phyloP scores from a whole-genome alignment of 2,113 vertebrate genomes.

The human (Homo sapiens) region DNA sequence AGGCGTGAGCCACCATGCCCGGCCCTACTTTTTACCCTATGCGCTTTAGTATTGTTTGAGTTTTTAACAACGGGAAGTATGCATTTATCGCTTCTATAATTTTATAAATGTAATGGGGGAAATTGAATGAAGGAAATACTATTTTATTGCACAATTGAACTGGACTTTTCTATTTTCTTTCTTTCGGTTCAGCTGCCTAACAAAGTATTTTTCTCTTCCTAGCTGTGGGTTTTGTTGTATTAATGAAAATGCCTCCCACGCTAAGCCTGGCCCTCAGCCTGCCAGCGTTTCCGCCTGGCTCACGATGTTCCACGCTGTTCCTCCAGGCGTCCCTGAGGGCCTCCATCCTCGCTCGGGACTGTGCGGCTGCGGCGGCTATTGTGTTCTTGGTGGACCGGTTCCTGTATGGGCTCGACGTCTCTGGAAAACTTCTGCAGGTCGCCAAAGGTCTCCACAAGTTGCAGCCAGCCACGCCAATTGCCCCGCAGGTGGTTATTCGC shows the following conservation, averaged over 20 bases:
- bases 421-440: constrained; percentile 87
- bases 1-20: too few species aligned
- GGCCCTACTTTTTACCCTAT: neutral
- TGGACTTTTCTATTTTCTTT: neutral
- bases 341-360: constrained; percentile 86
- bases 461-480: constrained; percentile 85
- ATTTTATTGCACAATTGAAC: neutral
- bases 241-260: neutral
- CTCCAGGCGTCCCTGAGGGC: constrained; percentile 87
- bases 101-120: neutral
- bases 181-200: neutral
- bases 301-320: neutral
- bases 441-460: constrained; percentile 88
- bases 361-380: constrained; percentile 81
- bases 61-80: neutral
- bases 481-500: constrained; percentile 94
- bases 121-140: neutral
- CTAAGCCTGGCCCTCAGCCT: neutral
- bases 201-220: neutral
- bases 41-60: neutral
- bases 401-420: constrained; percentile 92
- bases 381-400: constrained; percentile 93
- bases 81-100: neutral
- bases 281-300: neutral
- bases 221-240: neutral